phyloP scores from a whole-genome alignment of 2,797 vertebrate species.

The Malurus splendens region DNA sequence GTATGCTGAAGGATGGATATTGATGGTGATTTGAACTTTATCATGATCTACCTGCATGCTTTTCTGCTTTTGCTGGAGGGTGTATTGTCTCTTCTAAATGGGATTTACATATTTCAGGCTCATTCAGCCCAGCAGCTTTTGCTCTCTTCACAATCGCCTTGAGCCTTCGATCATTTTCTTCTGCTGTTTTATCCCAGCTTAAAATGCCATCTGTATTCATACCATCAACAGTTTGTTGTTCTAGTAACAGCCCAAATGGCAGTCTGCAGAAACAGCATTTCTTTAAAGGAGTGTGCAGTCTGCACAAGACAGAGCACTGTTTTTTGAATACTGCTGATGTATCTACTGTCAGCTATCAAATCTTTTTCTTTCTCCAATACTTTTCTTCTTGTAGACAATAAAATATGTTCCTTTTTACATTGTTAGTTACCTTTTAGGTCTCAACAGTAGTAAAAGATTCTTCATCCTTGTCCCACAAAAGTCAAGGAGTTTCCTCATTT shows the following conservation, averaged over 20 bases:
- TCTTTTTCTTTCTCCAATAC: not conserved
- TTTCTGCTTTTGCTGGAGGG: conserved; percentile 34
- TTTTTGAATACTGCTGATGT: conserved; percentile 8
- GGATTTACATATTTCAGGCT: conserved; percentile 52
- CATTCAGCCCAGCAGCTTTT: conserved; percentile 50
- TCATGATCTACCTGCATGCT: conserved; percentile 7
- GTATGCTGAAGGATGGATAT: not conserved
- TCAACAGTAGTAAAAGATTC: not conserved
- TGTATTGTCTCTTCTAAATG: not conserved
- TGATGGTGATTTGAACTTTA: not conserved
- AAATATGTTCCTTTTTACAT: not conserved
- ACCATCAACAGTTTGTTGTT: conserved; percentile 60
- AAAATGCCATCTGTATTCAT: conserved; percentile 60
- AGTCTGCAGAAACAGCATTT: conserved; percentile 47
- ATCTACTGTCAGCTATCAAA: not conserved
- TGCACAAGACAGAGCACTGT: not conserved
- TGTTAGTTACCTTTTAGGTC: not conserved
- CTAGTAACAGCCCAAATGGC: conserved; percentile 56
- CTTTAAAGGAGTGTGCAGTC: conserved; percentile 23
- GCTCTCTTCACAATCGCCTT: conserved; percentile 24
- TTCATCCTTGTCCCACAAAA: not conserved
- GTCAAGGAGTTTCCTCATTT: not conserved
- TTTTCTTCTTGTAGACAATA: not conserved
- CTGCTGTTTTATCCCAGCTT: conserved; percentile 44
- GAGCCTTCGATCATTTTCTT: conserved; percentile 58